Evolutionary conservation across 2,888 invertebrate species (phyloP).

Genomic region (Brachyptera risi): DNA sequence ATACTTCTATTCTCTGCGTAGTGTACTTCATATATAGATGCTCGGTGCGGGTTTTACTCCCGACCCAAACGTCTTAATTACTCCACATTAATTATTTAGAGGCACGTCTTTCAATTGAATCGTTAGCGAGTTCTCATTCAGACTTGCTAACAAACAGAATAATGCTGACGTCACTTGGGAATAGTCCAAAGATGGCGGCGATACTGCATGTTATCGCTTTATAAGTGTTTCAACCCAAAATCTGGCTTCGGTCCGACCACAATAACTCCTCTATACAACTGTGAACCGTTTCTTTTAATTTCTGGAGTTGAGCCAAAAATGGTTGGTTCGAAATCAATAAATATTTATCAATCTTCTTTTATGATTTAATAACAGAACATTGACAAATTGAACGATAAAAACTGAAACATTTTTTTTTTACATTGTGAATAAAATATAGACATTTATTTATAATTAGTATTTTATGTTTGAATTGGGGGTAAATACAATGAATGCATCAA

Average conservation of each 20-base stretch:
- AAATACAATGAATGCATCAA: slow-evolving; percentile 31
- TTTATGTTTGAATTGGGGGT: slow-evolving; percentile 25
- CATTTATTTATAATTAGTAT: slow-evolving; percentile 29
- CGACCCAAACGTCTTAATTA: slow-evolving; percentile 8
- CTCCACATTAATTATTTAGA: slow-evolving; percentile 11
- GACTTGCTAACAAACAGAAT: background rate
- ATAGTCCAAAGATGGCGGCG: background rate
- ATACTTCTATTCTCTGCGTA: background rate
- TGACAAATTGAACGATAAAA: background rate
- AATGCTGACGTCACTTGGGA: background rate
- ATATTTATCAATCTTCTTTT: slow-evolving; percentile 1
- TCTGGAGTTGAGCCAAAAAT: slow-evolving; percentile 3
- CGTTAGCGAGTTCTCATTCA: background rate
- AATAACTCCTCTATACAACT: background rate
- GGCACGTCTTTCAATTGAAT: background rate
- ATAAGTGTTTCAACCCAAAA: slow-evolving; percentile 9
- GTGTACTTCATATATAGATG: background rate
- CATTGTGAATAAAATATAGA: slow-evolving; percentile 32
- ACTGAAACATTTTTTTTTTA: slow-evolving; percentile 5
- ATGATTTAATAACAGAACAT: background rate
- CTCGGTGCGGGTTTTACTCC: background rate
- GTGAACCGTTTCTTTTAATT: background rate
- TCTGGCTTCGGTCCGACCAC: background rate
- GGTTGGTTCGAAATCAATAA: slow-evolving; percentile 3
- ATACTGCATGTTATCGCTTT: slow-evolving; percentile 1